phyloP scores from a whole-genome alignment of 1,140 invertebrate species.

The Caligus rogercresseyi region DNA sequence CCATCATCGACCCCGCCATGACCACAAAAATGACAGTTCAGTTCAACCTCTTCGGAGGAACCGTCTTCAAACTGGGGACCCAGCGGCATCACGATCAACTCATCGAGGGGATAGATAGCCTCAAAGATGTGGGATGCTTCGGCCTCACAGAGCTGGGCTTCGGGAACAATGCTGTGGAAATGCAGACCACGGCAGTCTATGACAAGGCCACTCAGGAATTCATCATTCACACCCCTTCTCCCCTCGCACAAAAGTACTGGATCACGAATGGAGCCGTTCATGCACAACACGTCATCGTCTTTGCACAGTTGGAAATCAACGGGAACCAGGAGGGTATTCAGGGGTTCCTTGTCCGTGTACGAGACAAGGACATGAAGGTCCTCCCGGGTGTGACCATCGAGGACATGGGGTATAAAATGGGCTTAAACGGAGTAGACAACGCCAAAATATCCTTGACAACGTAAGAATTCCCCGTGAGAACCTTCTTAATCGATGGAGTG shows the following conservation, averaged over 20 bases:
- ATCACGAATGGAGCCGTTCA: slow-evolving; percentile 31
- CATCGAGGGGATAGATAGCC: slow-evolving; percentile 27
- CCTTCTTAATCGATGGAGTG: slow-evolving; percentile 27
- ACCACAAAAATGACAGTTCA: slow-evolving; percentile 31
- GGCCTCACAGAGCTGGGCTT: slow-evolving; percentile 30
- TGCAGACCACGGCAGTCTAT: slow-evolving; percentile 30
- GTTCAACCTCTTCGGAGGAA: slow-evolving; percentile 30
- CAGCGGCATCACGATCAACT: slow-evolving; percentile 27
- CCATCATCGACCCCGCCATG: slow-evolving; percentile 29
- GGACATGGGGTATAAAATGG: slow-evolving; percentile 31
- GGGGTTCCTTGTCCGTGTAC: slow-evolving; percentile 27
- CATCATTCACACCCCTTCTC: slow-evolving; percentile 27
- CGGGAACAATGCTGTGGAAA: slow-evolving; percentile 30
- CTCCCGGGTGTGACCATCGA: slow-evolving; percentile 27
- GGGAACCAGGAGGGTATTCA: slow-evolving; percentile 27
- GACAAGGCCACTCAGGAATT: slow-evolving; percentile 26
- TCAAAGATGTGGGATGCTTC: slow-evolving; percentile 30
- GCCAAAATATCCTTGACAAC: slow-evolving; percentile 28
- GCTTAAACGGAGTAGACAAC: slow-evolving; percentile 30
- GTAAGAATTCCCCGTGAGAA: slow-evolving; percentile 28
- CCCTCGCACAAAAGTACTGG: slow-evolving; percentile 30
- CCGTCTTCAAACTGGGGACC: slow-evolving; percentile 29
- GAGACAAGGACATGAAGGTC: slow-evolving; percentile 27
- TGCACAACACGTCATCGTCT: slow-evolving; percentile 29
- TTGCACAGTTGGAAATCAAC: slow-evolving; percentile 27